These are phyloP conservation scores for Archocentrus centrarchus DNA, from an alignment of 2,113 vertebrate species.

Conservation along the genomic window DNA sequence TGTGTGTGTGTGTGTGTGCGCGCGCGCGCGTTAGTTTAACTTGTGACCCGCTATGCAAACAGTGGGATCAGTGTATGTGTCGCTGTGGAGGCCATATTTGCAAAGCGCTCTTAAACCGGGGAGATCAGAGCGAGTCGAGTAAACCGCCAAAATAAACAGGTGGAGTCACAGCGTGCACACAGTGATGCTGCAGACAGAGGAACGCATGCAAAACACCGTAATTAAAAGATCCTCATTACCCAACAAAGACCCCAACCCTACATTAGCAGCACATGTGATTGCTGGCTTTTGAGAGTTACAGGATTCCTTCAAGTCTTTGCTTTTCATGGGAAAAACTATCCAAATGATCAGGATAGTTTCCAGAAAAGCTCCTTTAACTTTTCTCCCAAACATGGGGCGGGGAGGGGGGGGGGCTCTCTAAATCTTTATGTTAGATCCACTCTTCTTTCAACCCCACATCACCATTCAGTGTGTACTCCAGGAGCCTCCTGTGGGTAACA, in stretches of 20 bases:
- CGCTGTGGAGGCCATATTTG: conserved; percentile 1
- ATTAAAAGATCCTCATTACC: background rate
- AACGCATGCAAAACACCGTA: background rate
- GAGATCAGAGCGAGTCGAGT: background rate
- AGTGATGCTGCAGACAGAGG: background rate
- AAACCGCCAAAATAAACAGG: background rate
- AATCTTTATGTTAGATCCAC: background rate
- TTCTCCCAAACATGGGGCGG: background rate
- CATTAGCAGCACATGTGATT: background rate
- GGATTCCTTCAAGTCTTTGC: background rate
- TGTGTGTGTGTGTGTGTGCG: background rate
- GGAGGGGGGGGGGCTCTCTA: background rate
- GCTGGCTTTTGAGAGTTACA: background rate
- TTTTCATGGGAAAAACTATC: background rate
- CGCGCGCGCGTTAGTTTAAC: conserved; percentile 43
- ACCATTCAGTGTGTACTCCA: background rate
- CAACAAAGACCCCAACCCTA: background rate
- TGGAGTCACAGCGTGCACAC: background rate
- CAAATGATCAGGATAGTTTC: background rate
- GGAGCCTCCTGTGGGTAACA: background rate
- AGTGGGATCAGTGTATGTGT: conserved; percentile 30
- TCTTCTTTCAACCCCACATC: background rate
- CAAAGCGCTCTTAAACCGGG: background rate
- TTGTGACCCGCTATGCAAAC: conserved; percentile 47
- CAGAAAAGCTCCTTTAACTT: background rate